Percentiles rank a stretch among this genome's conserved stretches.
Conservation (phyloP, 2,797 vertebrate genomes). For the Oreochromis grahami region DNA sequence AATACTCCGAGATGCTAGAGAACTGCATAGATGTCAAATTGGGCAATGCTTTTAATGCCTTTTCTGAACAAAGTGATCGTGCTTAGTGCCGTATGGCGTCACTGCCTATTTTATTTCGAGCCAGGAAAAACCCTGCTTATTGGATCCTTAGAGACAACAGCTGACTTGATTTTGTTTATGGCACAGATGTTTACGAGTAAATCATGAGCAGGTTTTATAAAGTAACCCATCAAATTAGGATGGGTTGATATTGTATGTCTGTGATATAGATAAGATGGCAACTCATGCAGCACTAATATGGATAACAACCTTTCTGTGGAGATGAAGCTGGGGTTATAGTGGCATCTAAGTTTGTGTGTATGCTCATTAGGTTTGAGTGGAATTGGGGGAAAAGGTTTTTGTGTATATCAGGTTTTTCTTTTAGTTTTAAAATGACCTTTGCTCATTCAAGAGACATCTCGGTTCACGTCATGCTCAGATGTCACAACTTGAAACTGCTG, state of each 20-base stretch:
- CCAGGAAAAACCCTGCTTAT: neutral
- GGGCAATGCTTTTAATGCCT: neutral
- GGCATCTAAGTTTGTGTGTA: slow-evolving; percentile 6
- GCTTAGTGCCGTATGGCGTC: neutral
- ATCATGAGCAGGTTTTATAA: slow-evolving; percentile 7
- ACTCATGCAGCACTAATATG: slow-evolving; percentile 44
- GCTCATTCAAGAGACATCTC: neutral
- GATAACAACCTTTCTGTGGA: slow-evolving; percentile 44
- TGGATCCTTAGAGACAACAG: neutral
- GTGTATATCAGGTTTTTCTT: neutral
- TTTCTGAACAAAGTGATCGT: neutral
- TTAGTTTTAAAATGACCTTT: neutral
- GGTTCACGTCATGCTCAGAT: slow-evolving; percentile 1
- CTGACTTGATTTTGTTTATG: slow-evolving; percentile 35
- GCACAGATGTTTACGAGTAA: slow-evolving; percentile 7
- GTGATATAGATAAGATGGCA: neutral
- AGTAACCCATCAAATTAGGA: slow-evolving; percentile 13
- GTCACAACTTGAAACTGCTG: neutral
- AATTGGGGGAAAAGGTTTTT: neutral
- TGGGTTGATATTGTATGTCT: slow-evolving; percentile 8
- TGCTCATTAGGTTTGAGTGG: neutral
- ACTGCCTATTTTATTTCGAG: neutral
- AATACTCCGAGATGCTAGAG: neutral
- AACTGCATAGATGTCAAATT: neutral
- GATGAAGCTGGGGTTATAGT: slow-evolving; percentile 29